Evolutionary conservation across 2,888 invertebrate species (phyloP).

Genomic region (Scaptomyza flava): DNA sequence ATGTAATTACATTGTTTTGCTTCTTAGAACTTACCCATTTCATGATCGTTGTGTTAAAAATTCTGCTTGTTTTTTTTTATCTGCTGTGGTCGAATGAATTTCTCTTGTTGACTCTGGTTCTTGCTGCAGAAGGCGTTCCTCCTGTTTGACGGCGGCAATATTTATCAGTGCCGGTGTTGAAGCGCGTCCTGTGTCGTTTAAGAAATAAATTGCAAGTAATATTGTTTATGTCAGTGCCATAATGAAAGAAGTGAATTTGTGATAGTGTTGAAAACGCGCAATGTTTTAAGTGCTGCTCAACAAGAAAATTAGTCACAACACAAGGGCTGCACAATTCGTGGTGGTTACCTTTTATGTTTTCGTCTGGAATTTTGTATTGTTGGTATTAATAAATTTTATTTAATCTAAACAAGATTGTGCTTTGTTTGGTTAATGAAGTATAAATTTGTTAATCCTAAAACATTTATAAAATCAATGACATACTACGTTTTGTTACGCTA

Average conservation of each 20-base stretch:
- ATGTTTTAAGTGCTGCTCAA: constrained; percentile 28
- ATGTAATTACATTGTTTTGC: constrained; percentile 11
- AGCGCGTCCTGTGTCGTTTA: constrained; percentile 40
- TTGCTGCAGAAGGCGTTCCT: constrained; percentile 10
- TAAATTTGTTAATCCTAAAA: constrained; percentile 18
- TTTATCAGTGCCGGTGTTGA: constrained; percentile 24
- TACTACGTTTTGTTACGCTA: constrained; percentile 28
- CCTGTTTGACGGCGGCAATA: constrained; percentile 2
- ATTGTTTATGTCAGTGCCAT: constrained; percentile 56
- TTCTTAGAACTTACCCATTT: constrained; percentile 63
- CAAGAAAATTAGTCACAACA: constrained; percentile 23
- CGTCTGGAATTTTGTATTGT: constrained; percentile 57
- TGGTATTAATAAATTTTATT: constrained; percentile 39
- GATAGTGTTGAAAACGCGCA: constrained; percentile 37
- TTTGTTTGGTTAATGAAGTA: not conserved
- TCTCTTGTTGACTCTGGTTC: constrained; percentile 23
- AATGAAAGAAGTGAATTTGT: constrained; percentile 43
- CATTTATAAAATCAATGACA: constrained; percentile 32
- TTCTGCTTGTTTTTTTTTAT: constrained; percentile 16
- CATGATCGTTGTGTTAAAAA: constrained; percentile 42
- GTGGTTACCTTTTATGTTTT: constrained; percentile 18
- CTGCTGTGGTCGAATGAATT: constrained; percentile 29
- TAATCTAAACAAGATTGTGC: constrained; percentile 32
- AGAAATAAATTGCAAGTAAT: constrained; percentile 38
- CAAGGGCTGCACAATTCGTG: constrained; percentile 32